Evolutionary conservation across 1,140 invertebrate genomes (phyloP).

Genomic region (Akabosia matsudoensis): DNA sequence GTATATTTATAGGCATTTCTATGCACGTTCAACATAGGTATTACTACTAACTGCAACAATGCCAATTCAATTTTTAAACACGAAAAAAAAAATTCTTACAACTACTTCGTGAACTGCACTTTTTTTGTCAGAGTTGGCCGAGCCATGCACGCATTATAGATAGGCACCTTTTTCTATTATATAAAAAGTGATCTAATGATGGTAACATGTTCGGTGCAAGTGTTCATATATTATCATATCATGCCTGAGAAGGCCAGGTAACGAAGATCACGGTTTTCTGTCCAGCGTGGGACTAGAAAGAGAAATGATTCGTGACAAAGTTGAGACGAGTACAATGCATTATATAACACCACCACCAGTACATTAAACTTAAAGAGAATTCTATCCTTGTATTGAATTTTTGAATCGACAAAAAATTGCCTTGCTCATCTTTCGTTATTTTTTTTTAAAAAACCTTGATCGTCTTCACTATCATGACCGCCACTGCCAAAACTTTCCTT

Average conservation of each 20-base stretch:
- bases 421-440: neutral
- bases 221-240: conserved; percentile 18
- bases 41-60: neutral
- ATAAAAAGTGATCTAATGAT: neutral
- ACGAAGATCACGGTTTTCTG: conserved; percentile 19
- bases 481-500: neutral
- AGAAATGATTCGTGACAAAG: conserved; percentile 23
- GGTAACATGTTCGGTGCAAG: neutral
- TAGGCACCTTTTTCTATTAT: too few species aligned
- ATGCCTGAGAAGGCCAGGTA: conserved; percentile 15
- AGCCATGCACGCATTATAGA: neutral
- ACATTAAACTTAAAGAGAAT: too few species aligned
- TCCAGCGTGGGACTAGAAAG: conserved; percentile 20
- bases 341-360: neutral
- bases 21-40: too few species aligned
- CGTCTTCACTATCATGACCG: neutral
- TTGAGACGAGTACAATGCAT: conserved; percentile 6
- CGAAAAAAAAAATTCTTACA: too few species aligned
- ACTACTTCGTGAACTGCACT: conserved; percentile 17
- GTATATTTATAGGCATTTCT: too few species aligned
- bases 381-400: neutral
- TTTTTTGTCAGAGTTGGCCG: conserved; percentile 1
- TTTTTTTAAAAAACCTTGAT: neutral
- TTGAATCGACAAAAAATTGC: neutral
- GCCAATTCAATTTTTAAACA: neutral